Evolutionary conservation across 2,797 vertebrate species (phyloP).

Genomic region (Propithecus deckenii): DNA sequence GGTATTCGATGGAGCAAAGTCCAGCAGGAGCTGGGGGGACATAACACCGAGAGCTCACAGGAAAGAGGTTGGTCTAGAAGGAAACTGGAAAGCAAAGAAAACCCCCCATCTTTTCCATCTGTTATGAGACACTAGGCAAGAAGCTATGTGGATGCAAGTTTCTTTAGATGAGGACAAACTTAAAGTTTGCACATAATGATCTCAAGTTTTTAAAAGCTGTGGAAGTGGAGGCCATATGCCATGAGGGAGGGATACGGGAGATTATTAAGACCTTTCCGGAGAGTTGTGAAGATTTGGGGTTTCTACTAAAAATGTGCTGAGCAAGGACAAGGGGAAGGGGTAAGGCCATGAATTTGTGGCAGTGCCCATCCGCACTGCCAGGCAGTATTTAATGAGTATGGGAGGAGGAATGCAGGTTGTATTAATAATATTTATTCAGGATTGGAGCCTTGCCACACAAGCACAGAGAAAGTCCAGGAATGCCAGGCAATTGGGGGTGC

Average conservation of each 20-base stretch:
- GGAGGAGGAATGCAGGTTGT: not conserved
- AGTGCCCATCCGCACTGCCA: fast-evolving
- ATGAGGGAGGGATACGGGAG: fast-evolving
- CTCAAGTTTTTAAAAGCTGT: not conserved
- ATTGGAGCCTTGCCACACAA: not conserved
- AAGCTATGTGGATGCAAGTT: not conserved
- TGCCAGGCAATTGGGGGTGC: not conserved
- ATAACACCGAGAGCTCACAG: not conserved
- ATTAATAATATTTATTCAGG: not conserved
- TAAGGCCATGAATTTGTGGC: not conserved
- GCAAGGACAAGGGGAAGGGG: not conserved
- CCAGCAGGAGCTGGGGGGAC: not conserved
- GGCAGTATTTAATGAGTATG: not conserved
- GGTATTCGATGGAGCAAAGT: not conserved
- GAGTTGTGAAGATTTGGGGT: not conserved
- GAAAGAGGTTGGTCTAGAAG: not conserved
- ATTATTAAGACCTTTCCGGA: not conserved
- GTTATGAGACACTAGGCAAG: not conserved
- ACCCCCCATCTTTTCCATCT: too few relatives aligned
- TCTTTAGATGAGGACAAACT: not conserved
- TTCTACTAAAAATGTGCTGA: not conserved
- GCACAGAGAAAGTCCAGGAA: not conserved
- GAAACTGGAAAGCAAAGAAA: not conserved
- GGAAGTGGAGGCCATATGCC: not conserved
- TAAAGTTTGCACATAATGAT: not conserved